A percentile compares a stretch with the other conserved stretches of the same genome.
These are phyloP conservation scores for Oncorhynchus masou DNA, from an alignment of 2,113 vertebrate genomes.

Conservation along the genomic window DNA sequence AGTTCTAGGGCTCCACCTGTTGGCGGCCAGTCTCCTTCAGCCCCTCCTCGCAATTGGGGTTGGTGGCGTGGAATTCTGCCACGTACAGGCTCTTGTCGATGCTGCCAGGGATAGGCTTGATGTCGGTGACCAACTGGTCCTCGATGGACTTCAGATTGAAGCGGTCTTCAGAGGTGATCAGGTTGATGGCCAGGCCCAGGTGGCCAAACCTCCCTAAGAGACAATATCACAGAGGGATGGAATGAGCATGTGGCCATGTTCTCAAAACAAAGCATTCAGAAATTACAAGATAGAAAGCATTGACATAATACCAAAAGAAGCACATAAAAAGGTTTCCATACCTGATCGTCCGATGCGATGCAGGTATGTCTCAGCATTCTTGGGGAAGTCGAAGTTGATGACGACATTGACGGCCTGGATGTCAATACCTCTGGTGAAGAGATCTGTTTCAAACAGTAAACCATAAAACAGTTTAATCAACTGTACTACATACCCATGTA, in stretches of 20 bases:
- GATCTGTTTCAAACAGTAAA: conserved; percentile 55
- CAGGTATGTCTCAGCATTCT: conserved; percentile 78
- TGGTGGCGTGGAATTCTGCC: conserved; percentile 64
- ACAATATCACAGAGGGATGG: background rate
- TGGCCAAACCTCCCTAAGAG: conserved; percentile 69
- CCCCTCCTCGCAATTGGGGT: conserved; percentile 53
- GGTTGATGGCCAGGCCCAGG: conserved; percentile 72
- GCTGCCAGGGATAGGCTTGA: conserved; percentile 73
- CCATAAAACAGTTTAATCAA: background rate
- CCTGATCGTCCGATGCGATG: conserved; percentile 81
- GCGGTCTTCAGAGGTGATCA: conserved; percentile 74
- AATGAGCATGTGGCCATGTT: background rate
- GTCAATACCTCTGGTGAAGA: conserved; percentile 81
- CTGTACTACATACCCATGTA: too few species aligned
- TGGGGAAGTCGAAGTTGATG: conserved; percentile 82
- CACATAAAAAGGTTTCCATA: conserved; percentile 19
- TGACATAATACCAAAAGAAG: background rate
- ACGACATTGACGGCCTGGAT: conserved; percentile 82
- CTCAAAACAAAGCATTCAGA: background rate
- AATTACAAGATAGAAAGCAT: background rate
- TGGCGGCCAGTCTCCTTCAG: conserved; percentile 48
- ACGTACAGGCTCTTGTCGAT: conserved; percentile 76
- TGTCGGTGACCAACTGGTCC: conserved; percentile 75
- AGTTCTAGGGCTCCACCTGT: conserved; percentile 28
- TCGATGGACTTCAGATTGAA: conserved; percentile 75